Percentiles rank a stretch among this genome's conserved stretches.
Evolutionary conservation across 2,888 invertebrate genomes (phyloP).

Genomic region (Drosophila acutilabella): DNA sequence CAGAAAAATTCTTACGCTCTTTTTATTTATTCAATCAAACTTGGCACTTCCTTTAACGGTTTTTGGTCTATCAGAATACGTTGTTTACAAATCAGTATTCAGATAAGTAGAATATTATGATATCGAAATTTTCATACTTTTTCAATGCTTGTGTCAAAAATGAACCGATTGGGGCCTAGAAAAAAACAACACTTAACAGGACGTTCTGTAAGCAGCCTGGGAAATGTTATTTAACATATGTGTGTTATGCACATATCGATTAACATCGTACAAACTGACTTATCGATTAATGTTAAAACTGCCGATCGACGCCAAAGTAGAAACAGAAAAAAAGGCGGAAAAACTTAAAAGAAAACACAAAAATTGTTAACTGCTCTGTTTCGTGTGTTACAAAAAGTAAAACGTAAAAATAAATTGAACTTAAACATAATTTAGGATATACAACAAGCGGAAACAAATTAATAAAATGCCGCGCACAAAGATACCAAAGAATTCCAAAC

Average conservation of each 20-base stretch:
- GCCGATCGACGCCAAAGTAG: constrained; percentile 53
- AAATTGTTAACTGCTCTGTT: constrained; percentile 32
- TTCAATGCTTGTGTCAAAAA: neutral
- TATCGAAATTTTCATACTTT: neutral
- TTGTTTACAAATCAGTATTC: neutral
- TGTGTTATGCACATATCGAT: neutral
- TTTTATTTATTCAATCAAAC: neutral
- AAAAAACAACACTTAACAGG: neutral
- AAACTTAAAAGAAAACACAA: constrained; percentile 54
- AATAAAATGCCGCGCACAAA: constrained; percentile 84
- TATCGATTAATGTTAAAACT: no score
- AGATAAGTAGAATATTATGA: neutral
- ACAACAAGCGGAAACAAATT: neutral
- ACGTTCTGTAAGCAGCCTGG: neutral
- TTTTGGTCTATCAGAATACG: neutral
- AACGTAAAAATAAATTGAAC: neutral
- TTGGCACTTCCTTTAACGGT: neutral
- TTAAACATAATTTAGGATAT: neutral
- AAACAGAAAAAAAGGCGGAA: constrained; percentile 58
- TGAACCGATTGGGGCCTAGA: neutral
- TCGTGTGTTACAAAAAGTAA: constrained; percentile 13
- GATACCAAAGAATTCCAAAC: constrained; percentile 82
- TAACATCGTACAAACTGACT: neutral
- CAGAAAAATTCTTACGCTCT: neutral
- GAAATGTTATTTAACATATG: neutral